Conservation (phyloP, 2,888 invertebrate species). For the Hirtodrosophila alboralis region DNA sequence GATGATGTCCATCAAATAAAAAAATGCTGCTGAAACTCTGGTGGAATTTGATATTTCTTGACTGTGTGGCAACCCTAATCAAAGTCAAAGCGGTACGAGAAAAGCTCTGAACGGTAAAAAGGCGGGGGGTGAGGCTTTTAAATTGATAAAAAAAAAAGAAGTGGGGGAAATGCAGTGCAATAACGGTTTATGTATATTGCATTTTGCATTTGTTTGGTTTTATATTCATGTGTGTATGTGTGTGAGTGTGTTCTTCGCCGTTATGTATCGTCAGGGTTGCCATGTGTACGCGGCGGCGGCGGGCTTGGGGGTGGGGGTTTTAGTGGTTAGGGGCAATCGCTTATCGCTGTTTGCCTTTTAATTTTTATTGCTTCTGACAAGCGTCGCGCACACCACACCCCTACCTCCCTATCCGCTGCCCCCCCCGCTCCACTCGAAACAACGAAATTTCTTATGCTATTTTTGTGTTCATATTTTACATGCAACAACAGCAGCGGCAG, state of each 20-base stretch:
- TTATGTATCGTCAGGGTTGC: conserved; percentile 66
- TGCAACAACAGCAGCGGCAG: conserved; percentile 40
- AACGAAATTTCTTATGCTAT: conserved; percentile 70
- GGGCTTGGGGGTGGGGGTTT: conserved; percentile 1
- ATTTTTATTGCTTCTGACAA: conserved; percentile 68
- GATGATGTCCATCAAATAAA: conserved; percentile 24
- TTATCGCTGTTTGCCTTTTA: conserved; percentile 79
- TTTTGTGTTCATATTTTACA: conserved; percentile 71
- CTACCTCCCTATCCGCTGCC: conserved; percentile 39
- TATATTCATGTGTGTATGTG: too few relatives aligned
- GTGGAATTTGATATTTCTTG: neutral
- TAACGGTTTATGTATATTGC: conserved; percentile 52
- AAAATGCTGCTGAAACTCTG: conserved; percentile 7
- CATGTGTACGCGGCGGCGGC: conserved; percentile 50
- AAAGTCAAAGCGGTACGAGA: conserved; percentile 23
- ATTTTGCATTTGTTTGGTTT: conserved; percentile 77
- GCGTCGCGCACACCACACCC: conserved; percentile 52
- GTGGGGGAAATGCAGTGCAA: conserved; percentile 21
- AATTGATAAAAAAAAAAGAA: conserved; percentile 19
- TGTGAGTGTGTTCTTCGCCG: conserved; percentile 51
- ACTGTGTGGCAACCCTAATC: conserved; percentile 37
- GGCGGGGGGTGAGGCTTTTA: conserved; percentile 6
- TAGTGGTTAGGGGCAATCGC: conserved; percentile 33
- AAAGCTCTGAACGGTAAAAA: conserved; percentile 17
- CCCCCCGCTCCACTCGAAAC: too few relatives aligned